Percentiles rank a stretch among this genome's conserved stretches.
phyloP scores from a whole-genome alignment of 2,113 vertebrate genomes.

The Addax nasomaculatus region DNA sequence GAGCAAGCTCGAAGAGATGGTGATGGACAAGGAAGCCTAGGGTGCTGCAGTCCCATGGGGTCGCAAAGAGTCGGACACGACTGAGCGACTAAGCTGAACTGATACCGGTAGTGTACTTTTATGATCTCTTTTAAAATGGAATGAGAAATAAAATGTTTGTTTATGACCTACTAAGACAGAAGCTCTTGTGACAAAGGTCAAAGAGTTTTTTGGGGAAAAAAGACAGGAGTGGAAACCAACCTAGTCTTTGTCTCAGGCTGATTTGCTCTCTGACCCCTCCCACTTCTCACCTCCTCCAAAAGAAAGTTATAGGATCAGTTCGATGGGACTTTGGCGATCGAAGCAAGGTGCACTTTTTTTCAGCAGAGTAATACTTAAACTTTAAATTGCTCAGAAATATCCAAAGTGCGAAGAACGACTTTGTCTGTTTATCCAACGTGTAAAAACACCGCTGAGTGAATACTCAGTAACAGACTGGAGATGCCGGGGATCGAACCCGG shows the following conservation, averaged over 20 bases:
- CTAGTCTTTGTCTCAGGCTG: neutral
- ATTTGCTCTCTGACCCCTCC: neutral
- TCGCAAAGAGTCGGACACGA: neutral
- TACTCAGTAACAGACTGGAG: neutral
- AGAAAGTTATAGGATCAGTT: no score
- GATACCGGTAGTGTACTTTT: neutral
- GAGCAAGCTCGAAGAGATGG: neutral
- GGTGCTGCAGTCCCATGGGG: neutral
- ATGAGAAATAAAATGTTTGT: neutral
- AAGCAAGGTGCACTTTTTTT: neutral
- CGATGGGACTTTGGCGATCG: neutral
- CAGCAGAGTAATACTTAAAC: neutral
- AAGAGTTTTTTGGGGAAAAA: neutral
- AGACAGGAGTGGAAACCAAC: neutral
- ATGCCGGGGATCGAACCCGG: neutral
- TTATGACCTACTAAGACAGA: neutral
- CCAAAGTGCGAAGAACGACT: neutral
- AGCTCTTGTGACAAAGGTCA: neutral
- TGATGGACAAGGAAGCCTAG: neutral
- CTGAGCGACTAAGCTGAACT: neutral
- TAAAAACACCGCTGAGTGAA: rapidly evolving
- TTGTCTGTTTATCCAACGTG: neutral
- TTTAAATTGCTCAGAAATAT: neutral
- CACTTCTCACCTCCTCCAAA: neutral
- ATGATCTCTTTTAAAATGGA: neutral